Conservation (phyloP, 92 coral and sea anemone genomes). For the Plumapathes pennacea region DNA sequence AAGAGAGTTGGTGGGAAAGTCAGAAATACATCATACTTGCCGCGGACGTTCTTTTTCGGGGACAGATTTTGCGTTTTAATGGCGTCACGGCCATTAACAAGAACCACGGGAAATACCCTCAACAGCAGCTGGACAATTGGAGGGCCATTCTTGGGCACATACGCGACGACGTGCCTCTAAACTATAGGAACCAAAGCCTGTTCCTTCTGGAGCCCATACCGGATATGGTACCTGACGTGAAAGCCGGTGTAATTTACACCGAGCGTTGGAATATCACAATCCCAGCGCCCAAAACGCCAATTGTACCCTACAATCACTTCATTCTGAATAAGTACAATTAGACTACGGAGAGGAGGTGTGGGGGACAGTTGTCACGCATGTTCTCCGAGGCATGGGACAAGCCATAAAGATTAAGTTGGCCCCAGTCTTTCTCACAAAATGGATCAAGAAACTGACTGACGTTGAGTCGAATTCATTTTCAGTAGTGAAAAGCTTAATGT, state of each 20-base stretch:
- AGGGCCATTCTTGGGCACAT: slow-evolving; percentile 51
- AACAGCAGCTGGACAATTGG: slow-evolving; percentile 68
- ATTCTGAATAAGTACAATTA: too few relatives aligned
- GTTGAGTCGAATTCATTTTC: too few relatives aligned
- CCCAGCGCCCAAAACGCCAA: slow-evolving; percentile 55
- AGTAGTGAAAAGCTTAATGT: too few relatives aligned
- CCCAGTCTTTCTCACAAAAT: too few relatives aligned
- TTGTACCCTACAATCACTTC: slow-evolving; percentile 72
- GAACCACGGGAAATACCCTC: slow-evolving; percentile 76
- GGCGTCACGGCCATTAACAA: slow-evolving; percentile 63
- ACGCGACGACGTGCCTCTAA: slow-evolving; percentile 39
- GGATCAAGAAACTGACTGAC: too few relatives aligned
- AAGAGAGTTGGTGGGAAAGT: slow-evolving; percentile 93
- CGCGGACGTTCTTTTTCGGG: slow-evolving; percentile 81
- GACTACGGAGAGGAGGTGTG: too few relatives aligned
- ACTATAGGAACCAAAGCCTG: slow-evolving; percentile 36
- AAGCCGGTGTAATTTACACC: slow-evolving; percentile 49
- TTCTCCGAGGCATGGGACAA: too few relatives aligned
- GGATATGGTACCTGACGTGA: slow-evolving; percentile 58
- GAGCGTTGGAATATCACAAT: slow-evolving; percentile 73
- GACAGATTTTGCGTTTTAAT: slow-evolving; percentile 78
- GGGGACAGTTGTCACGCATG: too few relatives aligned
- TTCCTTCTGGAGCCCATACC: slow-evolving; percentile 58
- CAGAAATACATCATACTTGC: slow-evolving; percentile 85
- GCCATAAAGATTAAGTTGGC: too few relatives aligned